phyloP scores from a whole-genome alignment of 2,113 vertebrate species.

The Oncorhynchus nerka region DNA sequence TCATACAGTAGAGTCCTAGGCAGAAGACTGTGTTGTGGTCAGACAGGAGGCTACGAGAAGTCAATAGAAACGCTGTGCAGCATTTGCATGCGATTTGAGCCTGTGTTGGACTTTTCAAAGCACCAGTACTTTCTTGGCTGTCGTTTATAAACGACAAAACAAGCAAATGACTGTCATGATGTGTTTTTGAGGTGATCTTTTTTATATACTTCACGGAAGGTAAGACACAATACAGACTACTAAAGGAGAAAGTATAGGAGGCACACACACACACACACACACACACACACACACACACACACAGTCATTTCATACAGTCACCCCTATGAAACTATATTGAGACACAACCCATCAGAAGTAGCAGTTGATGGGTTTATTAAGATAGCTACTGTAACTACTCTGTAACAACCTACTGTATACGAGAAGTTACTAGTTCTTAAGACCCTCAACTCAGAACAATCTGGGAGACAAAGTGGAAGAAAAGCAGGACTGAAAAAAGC shows the following conservation, averaged over 20 bases:
- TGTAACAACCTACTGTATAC: not conserved
- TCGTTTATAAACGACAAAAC: not conserved
- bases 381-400: not conserved
- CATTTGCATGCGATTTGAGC: slow-evolving; percentile 46
- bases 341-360: not conserved
- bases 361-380: not conserved
- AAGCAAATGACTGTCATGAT: not conserved
- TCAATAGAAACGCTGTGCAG: not conserved
- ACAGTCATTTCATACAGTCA: not conserved
- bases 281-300: not conserved
- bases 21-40: slow-evolving; percentile 12
- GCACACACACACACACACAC: not conserved
- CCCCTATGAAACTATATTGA: not conserved
- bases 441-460: not conserved
- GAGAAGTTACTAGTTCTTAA: not conserved
- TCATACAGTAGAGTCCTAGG: slow-evolving; percentile 21
- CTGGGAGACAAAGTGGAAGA: slow-evolving; percentile 14
- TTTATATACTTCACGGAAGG: not conserved
- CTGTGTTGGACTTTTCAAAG: slow-evolving; percentile 8
- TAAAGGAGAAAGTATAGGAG: not conserved
- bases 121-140: slow-evolving; percentile 21
- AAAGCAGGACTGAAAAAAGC: not conserved
- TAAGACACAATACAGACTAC: not conserved
- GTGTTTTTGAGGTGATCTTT: not conserved
- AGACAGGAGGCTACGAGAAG: not conserved